Evolutionary conservation across 2,888 invertebrate genomes (phyloP).

Genomic region (Apotomis betuletana): DNA sequence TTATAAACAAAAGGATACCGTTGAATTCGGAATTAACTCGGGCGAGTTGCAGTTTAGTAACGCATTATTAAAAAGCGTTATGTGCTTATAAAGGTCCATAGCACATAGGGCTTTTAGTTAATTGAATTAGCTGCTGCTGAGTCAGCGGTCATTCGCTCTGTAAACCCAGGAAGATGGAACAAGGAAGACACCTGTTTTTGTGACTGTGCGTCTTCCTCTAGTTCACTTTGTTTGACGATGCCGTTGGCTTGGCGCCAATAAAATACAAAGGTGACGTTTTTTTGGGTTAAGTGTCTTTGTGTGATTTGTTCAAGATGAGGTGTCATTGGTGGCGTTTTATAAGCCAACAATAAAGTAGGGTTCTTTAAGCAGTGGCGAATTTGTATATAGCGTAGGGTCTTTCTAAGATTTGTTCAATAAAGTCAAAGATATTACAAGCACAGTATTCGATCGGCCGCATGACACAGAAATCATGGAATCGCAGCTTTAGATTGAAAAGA

Average conservation of each 20-base stretch:
- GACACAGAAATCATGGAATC: no score
- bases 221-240: slow-evolving; percentile 16
- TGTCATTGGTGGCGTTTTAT: neutral
- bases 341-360: neutral
- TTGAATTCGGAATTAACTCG: neutral
- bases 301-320: neutral
- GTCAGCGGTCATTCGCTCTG: slow-evolving; percentile 38
- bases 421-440: no score
- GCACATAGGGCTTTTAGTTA: neutral
- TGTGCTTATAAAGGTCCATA: neutral
- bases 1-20: neutral
- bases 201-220: slow-evolving; percentile 23
- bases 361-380: neutral
- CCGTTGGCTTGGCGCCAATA: slow-evolving; percentile 14
- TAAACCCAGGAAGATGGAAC: slow-evolving; percentile 27
- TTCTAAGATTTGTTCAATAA: no score
- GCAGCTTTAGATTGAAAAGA: no score
- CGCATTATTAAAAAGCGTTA: neutral
- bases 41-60: neutral
- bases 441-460: no score
- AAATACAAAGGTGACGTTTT: slow-evolving; percentile 6
- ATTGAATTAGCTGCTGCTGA: slow-evolving; percentile 9
- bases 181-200: slow-evolving; percentile 36
- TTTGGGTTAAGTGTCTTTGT: slow-evolving; percentile 19
- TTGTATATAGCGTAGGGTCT: neutral